phyloP scores from a whole-genome alignment of 2,113 vertebrate species.

The Catharus bicknelli region DNA sequence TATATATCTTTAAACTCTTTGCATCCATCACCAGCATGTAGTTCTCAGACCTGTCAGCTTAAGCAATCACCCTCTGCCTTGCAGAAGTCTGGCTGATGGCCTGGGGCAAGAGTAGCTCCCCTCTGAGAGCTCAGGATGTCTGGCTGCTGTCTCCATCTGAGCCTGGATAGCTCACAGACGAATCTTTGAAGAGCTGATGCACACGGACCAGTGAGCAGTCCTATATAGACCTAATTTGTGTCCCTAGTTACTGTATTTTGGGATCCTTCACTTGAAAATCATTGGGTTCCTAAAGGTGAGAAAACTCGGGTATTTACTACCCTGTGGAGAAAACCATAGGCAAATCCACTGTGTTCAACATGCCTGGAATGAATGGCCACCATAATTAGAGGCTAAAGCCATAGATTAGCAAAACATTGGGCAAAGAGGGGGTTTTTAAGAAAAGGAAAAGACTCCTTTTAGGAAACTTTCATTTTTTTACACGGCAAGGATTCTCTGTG shows the following conservation, averaged over 20 bases:
- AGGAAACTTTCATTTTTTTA: background rate
- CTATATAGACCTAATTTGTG: background rate
- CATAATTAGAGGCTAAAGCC: background rate
- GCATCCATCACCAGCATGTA: background rate
- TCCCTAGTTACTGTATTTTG: background rate
- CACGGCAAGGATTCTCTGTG: slow-evolving; percentile 19
- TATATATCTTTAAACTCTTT: background rate
- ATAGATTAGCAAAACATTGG: background rate
- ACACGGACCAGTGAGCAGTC: rapidly evolving
- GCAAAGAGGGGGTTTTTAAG: background rate
- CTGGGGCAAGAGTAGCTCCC: background rate
- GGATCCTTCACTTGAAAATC: background rate
- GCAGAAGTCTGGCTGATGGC: background rate
- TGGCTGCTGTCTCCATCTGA: rapidly evolving
- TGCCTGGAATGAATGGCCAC: background rate
- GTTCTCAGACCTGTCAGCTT: background rate
- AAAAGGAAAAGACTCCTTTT: background rate
- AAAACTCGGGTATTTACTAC: background rate
- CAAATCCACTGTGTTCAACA: background rate
- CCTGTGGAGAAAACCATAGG: background rate
- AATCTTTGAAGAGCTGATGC: background rate
- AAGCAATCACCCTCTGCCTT: background rate
- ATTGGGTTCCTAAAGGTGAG: background rate
- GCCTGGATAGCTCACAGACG: background rate
- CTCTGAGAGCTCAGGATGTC: background rate